Evolutionary conservation across 2,888 invertebrate species (phyloP).

Genomic region (Melinopterus prodromus): DNA sequence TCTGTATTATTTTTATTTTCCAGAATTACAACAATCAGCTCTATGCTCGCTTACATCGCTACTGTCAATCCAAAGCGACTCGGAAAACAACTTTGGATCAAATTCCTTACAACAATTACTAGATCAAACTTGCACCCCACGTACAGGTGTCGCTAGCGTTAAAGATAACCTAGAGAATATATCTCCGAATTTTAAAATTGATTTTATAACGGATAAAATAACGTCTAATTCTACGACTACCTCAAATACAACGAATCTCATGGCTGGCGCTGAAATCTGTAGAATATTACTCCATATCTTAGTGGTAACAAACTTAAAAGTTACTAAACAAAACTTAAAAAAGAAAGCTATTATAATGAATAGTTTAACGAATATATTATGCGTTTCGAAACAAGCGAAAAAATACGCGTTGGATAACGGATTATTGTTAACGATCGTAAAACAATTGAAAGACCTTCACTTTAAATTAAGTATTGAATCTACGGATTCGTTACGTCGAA

Average conservation of each 20-base stretch:
- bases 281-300: constrained; percentile 60
- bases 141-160: constrained; percentile 33
- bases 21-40: constrained; percentile 49
- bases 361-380: constrained; percentile 60
- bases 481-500: constrained; percentile 58
- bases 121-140: constrained; percentile 51
- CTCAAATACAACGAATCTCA: constrained; percentile 18
- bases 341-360: constrained; percentile 58
- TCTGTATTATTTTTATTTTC: constrained; percentile 30
- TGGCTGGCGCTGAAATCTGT: constrained; percentile 61
- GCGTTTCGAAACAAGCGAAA: constrained; percentile 62
- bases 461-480: constrained; percentile 62
- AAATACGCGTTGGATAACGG: constrained; percentile 58
- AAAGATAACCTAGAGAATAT: constrained; percentile 31
- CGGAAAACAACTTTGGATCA: constrained; percentile 26
- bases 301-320: constrained; percentile 57
- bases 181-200: constrained; percentile 18
- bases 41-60: constrained; percentile 47
- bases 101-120: constrained; percentile 50
- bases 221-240: not conserved
- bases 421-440: constrained; percentile 56
- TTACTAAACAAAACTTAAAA: constrained; percentile 41
- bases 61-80: constrained; percentile 40
- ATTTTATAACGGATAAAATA: not conserved
- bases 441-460: constrained; percentile 61